A percentile compares a stretch with the other conserved stretches of the same genome.
phyloP scores from a whole-genome alignment of 2,113 vertebrate genomes.

The Nycticorax nycticorax region DNA sequence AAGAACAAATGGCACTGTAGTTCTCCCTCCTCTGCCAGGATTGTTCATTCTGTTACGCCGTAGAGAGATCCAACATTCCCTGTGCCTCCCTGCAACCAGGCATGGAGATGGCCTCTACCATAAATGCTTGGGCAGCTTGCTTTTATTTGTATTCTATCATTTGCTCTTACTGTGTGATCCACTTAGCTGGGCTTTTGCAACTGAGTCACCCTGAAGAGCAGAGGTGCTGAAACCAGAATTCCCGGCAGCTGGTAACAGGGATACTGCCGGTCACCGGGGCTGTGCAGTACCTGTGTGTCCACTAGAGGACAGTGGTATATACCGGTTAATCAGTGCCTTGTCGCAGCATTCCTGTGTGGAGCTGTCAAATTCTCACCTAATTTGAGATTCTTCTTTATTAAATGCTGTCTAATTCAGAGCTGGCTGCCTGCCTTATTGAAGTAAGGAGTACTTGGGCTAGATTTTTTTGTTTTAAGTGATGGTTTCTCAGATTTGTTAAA shows the following conservation, averaged over 20 bases:
- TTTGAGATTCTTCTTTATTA: not conserved
- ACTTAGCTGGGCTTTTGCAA: not conserved
- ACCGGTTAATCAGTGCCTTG: not conserved
- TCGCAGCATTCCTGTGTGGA: not conserved
- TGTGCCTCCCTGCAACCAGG: not conserved
- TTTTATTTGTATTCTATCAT: not conserved
- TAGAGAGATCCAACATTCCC: not conserved
- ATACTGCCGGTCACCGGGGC: accelerated
- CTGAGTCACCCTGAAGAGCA: not conserved
- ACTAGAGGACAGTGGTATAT: not conserved
- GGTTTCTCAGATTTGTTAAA: not conserved
- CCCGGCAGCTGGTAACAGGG: not conserved
- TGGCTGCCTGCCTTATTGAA: not conserved
- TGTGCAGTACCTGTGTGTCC: not conserved
- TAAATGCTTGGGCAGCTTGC: not conserved
- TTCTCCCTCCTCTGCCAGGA: not conserved
- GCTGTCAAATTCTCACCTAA: slow-evolving; percentile 7
- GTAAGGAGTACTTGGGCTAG: not conserved
- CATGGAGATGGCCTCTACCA: not conserved
- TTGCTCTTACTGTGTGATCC: not conserved
- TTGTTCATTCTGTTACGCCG: not conserved
- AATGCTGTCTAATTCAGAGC: not conserved
- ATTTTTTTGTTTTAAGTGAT: not conserved
- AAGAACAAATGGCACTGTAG: not conserved
- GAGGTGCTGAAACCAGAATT: not conserved